Percentiles rank a stretch among this genome's conserved stretches.
Conservation (phyloP, 92 coral and sea anemone genomes). For the Umimayanthus chanpuru region DNA sequence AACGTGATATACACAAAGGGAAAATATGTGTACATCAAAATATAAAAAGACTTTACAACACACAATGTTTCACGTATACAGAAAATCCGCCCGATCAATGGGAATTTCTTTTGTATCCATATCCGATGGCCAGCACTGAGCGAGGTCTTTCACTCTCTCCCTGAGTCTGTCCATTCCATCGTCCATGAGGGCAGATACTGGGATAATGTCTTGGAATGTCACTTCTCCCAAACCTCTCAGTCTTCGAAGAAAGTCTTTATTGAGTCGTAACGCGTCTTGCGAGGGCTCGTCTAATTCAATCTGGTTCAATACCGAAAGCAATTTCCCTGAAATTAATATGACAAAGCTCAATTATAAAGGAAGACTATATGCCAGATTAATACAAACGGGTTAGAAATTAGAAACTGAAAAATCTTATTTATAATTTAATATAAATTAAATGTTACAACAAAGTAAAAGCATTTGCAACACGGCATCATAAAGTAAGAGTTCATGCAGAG, state of each 20-base stretch:
- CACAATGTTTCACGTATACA: not conserved
- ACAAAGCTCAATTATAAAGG: not conserved
- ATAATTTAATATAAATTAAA: too few relatives aligned
- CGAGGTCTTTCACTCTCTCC: constrained; percentile 56
- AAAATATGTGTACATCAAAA: not conserved
- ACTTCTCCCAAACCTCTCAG: constrained; percentile 39
- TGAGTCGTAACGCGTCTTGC: not conserved
- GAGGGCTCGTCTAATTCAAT: constrained; percentile 34
- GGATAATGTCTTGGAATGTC: constrained; percentile 64
- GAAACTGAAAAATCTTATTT: too few relatives aligned
- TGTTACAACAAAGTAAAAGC: too few relatives aligned
- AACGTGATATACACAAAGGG: not conserved
- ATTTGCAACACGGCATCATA: too few relatives aligned
- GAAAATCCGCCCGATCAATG: not conserved
- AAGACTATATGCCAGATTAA: too few relatives aligned
- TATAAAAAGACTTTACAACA: not conserved
- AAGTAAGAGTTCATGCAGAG: too few relatives aligned
- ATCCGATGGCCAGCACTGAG: not conserved
- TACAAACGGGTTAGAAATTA: too few relatives aligned
- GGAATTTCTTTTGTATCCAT: too few relatives aligned
- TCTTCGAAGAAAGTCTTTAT: constrained; percentile 35
- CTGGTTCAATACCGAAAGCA: constrained; percentile 4
- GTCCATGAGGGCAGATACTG: constrained; percentile 71
- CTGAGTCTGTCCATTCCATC: constrained; percentile 69
- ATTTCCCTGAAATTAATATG: constrained; percentile 12